These are phyloP conservation scores for Tiphia femorata DNA, from an alignment of 2,888 invertebrate species.

Conservation along the genomic window DNA sequence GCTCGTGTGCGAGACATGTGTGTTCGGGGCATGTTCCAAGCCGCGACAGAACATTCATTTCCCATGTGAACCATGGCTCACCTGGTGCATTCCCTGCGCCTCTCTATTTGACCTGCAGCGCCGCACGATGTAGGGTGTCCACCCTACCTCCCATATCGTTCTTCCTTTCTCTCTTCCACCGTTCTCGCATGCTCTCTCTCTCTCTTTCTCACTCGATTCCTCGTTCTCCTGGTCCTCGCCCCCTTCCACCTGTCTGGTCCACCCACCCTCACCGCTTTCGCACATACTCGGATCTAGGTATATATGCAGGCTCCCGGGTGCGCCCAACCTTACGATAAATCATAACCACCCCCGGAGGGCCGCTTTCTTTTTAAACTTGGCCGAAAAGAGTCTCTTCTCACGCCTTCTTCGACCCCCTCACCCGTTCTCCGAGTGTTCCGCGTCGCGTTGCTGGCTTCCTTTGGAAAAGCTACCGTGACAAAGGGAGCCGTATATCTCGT, in stretches of 20 bases:
- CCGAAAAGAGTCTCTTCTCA: slow-evolving; percentile 26
- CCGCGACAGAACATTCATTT: slow-evolving; percentile 68
- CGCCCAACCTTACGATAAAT: slow-evolving; percentile 39
- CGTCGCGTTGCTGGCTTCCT: no score
- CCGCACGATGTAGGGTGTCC: slow-evolving; percentile 38
- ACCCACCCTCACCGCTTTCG: not conserved
- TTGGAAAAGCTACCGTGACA: no score
- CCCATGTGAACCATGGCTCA: slow-evolving; percentile 68
- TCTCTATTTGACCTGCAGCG: slow-evolving; percentile 41
- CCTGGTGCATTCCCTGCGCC: slow-evolving; percentile 50
- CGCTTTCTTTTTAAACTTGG: slow-evolving; percentile 26
- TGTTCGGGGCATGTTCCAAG: slow-evolving; percentile 56
- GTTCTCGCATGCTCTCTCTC: no score
- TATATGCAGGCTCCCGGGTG: not conserved
- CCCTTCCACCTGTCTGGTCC: no score
- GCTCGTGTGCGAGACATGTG: slow-evolving; percentile 13
- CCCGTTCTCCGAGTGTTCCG: no score
- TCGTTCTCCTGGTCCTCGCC: no score
- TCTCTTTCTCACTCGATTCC: no score
- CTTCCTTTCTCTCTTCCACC: no score
- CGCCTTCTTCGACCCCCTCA: not conserved
- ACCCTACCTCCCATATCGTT: no score
- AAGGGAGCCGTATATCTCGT: no score
- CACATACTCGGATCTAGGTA: slow-evolving; percentile 1
- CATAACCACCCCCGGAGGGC: slow-evolving; percentile 35